Percentiles rank a stretch among this genome's conserved stretches.
Evolutionary conservation across 1,140 invertebrate species (phyloP).

Genomic region (Coboldia fuscipes): DNA sequence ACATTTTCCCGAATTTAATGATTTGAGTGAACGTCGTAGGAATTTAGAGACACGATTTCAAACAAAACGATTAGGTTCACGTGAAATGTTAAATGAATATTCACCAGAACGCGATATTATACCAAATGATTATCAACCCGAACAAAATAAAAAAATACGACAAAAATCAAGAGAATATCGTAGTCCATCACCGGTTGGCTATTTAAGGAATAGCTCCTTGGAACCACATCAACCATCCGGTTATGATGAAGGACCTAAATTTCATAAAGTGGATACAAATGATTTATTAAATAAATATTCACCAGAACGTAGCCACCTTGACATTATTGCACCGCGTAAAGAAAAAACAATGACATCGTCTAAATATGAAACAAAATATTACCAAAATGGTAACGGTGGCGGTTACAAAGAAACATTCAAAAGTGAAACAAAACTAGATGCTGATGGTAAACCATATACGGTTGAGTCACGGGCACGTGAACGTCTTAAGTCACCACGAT

Average conservation of each 20-base stretch:
- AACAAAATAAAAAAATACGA: too few species aligned
- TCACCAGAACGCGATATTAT: slow-evolving; percentile 4
- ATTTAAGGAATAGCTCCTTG: too few species aligned
- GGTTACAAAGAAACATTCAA: slow-evolving; percentile 27
- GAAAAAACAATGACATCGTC: slow-evolving; percentile 11
- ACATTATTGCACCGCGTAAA: slow-evolving; percentile 6
- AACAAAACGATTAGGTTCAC: slow-evolving; percentile 26
- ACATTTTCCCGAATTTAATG: slow-evolving; percentile 25
- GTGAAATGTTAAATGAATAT: slow-evolving; percentile 4
- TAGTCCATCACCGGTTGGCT: too few species aligned
- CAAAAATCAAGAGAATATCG: too few species aligned
- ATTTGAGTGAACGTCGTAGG: slow-evolving; percentile 45
- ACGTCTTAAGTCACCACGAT: slow-evolving; percentile 21
- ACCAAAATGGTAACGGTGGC: slow-evolving; percentile 21
- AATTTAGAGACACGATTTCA: slow-evolving; percentile 50
- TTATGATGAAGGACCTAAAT: slow-evolving; percentile 6
- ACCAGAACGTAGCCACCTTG: slow-evolving; percentile 8
- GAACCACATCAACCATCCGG: not conserved
- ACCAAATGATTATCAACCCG: not conserved
- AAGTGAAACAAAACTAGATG: slow-evolving; percentile 27
- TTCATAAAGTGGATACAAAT: slow-evolving; percentile 7
- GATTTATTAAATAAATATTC: slow-evolving; percentile 11
- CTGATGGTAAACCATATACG: slow-evolving; percentile 27
- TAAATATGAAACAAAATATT: slow-evolving; percentile 16
- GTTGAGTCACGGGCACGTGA: slow-evolving; percentile 26